Base-by-base conservation (phyloP, 2,113 vertebrate species). In the Symphodus melops region DNA sequence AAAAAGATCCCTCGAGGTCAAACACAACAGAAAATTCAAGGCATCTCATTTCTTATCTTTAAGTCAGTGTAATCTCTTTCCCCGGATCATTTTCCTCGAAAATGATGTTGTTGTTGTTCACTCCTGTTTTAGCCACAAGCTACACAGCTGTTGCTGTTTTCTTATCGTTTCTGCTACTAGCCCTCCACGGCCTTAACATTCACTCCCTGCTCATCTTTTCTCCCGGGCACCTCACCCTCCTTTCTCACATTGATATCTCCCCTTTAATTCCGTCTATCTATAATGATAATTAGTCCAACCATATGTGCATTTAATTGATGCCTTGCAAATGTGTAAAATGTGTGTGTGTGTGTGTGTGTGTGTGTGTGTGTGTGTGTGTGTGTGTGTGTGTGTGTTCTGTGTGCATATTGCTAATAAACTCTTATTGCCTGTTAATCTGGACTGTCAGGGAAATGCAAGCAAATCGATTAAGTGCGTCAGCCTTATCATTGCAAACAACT, bases 71-170 rank as follows among this genome's bases (percentile, higher is more conserved):
- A 73, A 69, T 84, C 75, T 92, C 78, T 81, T 92, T 78, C 74
- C 76, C 82, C 77, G 76, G 86, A 93, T 91, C 84, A 84, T 92
- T 90, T 92, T 93, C 88, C 85, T 77, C 78, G 89, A 86, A 92
- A 92, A 92, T 86, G 87, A 82, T 91, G 91, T 91, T 94, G 91
- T 91, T 94, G 91, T 93, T 92, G 82, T 91, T 91, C 87, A 58
- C 76, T 80, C 75, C 84, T 86, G 82, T 84, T 93, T 87, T 94
- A 87, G 94, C 94, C 94, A 94, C 75, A 33, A 94, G 94, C 91
- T 68, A 93, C 91, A 86, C 94, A 95, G 93, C 92, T 94, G 94
- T 92, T 94, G 94, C 93, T 95, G 93, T 95, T 94, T 92, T 91
- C 91, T 89, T 84, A 80, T 70, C 68, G 92, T 86, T 57, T 83